Conservation (phyloP, 2,113 vertebrate species). For the Nibea albiflora region DNA sequence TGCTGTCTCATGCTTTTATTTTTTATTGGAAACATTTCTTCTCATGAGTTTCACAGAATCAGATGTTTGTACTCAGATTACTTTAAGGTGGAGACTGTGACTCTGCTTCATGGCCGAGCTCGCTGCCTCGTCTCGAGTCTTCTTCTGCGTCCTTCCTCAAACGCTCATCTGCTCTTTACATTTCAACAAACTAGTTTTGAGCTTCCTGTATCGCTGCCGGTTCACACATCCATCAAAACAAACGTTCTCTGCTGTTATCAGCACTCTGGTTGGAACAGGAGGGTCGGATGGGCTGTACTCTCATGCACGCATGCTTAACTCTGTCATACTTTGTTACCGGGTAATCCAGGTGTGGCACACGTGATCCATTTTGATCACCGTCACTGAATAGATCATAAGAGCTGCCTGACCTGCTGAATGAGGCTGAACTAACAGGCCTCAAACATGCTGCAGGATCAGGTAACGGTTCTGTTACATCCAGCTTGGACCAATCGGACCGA, state of each 20-base stretch:
- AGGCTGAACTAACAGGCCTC: not conserved
- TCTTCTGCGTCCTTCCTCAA: not conserved
- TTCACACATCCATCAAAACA: conserved; percentile 9
- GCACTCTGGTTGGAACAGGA: not conserved
- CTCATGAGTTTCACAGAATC: not conserved
- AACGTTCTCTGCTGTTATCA: not conserved
- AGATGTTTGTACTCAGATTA: not conserved
- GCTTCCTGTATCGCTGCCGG: not conserved
- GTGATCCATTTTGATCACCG: no score
- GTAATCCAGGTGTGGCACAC: no score
- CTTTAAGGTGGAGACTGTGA: no score
- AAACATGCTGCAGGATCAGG: not conserved
- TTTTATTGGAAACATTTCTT: not conserved
- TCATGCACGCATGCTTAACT: no score
- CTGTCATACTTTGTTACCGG: not conserved
- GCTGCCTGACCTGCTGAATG: not conserved
- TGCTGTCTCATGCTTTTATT: no score
- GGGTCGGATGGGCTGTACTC: no score
- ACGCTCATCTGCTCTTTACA: not conserved
- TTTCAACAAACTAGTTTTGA: no score
- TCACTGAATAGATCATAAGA: no score
- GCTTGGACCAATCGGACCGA: not conserved
- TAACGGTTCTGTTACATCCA: not conserved
- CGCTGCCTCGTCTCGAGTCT: no score
- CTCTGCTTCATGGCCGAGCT: not conserved